phyloP scores from a whole-genome alignment of 2,113 vertebrate genomes.

The Lophotis ruficrista region DNA sequence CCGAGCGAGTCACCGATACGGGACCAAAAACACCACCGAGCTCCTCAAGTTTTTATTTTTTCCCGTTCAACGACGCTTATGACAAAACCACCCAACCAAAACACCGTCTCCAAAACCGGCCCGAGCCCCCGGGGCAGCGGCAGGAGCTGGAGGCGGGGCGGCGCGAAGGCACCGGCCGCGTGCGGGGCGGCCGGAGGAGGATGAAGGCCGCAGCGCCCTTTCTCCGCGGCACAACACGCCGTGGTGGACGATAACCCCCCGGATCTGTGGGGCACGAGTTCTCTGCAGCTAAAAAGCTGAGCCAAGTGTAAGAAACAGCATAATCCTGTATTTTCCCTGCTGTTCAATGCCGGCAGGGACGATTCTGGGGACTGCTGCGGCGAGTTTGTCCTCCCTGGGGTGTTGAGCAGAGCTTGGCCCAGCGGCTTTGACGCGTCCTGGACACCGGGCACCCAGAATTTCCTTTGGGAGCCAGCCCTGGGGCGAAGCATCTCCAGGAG shows the following conservation, averaged over 20 bases:
- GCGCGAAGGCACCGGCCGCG: not conserved
- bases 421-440: not conserved
- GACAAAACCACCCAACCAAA: not conserved
- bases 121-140: not conserved
- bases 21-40: conserved; percentile 6
- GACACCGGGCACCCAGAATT: not conserved
- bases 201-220: not conserved
- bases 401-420: not conserved
- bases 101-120: not conserved
- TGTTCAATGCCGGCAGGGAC: not conserved
- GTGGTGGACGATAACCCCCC: accelerated
- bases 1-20: not conserved
- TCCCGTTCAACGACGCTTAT: not conserved
- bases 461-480: not conserved
- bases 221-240: not conserved
- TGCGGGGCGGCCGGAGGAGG: accelerated
- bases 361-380: not conserved
- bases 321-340: not conserved
- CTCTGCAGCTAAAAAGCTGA: not conserved
- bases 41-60: not conserved
- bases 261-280: not conserved
- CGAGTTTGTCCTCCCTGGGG: not conserved
- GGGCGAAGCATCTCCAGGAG: not conserved
- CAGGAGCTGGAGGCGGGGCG: not conserved
- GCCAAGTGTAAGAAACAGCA: not conserved